phyloP scores from a whole-genome alignment of 1,140 invertebrate genomes.

The Panagrolaimus sp. region DNA sequence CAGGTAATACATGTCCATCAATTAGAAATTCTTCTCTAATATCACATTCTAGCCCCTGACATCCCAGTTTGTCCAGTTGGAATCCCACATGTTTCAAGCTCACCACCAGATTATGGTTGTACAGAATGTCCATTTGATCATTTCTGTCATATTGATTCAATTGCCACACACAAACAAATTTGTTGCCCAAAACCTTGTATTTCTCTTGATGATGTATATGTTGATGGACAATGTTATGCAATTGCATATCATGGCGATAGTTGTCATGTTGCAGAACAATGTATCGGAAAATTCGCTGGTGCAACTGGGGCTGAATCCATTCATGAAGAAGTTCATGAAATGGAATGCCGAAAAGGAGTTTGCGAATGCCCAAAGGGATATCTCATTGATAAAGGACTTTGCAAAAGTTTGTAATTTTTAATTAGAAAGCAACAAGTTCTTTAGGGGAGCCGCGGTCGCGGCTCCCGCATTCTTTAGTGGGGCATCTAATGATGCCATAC shows the following conservation, averaged over 20 bases:
- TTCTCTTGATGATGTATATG: conserved; percentile 49
- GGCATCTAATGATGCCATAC: too few species aligned
- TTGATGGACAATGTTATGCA: conserved; percentile 50
- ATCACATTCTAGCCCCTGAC: conserved; percentile 20
- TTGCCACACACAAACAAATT: conserved; percentile 49
- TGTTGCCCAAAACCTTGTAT: conserved; percentile 53
- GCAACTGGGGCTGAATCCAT: background rate
- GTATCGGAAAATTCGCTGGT: conserved; percentile 30
- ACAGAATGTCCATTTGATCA: conserved; percentile 42
- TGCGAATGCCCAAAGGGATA: conserved; percentile 47
- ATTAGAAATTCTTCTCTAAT: too few species aligned
- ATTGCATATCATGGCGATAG: conserved; percentile 52
- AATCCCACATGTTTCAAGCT: conserved; percentile 38
- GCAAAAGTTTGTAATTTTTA: conserved; percentile 36
- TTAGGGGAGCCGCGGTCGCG: too few species aligned
- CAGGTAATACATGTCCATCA: background rate
- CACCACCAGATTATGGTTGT: conserved; percentile 46
- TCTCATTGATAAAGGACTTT: conserved; percentile 35
- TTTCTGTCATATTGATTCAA: conserved; percentile 43
- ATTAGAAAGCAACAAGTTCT: background rate
- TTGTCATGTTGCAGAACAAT: conserved; percentile 48
- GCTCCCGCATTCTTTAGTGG: too few species aligned
- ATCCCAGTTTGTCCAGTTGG: conserved; percentile 49
- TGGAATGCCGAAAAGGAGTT: conserved; percentile 41
- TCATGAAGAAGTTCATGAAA: conserved; percentile 24